A percentile compares a stretch with the other conserved stretches of the same genome.
These are phyloP conservation scores for Pristis pectinata DNA, from an alignment of 2,797 vertebrate genomes.

Conservation along the genomic window DNA sequence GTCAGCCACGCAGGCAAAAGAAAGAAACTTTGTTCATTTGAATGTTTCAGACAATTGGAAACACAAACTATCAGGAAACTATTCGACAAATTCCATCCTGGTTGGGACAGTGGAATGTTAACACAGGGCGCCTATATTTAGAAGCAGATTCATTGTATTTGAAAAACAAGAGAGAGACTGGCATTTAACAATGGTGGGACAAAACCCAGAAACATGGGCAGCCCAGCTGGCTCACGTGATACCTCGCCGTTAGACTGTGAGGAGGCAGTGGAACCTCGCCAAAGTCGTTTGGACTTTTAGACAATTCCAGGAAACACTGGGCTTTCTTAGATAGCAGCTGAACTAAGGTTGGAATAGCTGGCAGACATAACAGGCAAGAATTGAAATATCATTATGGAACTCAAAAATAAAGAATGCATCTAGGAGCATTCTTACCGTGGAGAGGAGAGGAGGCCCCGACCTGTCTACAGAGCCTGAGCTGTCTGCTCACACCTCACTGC, in stretches of 20 bases:
- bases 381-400: slow-evolving; percentile 17
- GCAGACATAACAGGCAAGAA: slow-evolving; percentile 70
- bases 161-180: slow-evolving; percentile 27
- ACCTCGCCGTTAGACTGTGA: not conserved
- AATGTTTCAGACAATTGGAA: slow-evolving; percentile 24
- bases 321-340: slow-evolving; percentile 71
- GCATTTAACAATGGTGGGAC: slow-evolving; percentile 31
- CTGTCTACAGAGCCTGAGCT: not conserved
- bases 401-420: not conserved
- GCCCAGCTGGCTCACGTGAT: slow-evolving; percentile 4
- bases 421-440: not conserved
- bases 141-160: slow-evolving; percentile 31
- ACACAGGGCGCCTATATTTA: slow-evolving; percentile 30
- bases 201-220: not conserved
- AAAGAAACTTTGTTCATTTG: slow-evolving; percentile 33
- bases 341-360: slow-evolving; percentile 68
- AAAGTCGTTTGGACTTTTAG: slow-evolving; percentile 37
- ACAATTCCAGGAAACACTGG: slow-evolving; percentile 76
- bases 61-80: slow-evolving; percentile 30
- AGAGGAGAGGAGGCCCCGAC: not conserved
- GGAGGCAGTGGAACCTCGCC: not conserved
- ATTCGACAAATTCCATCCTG: slow-evolving; percentile 30
- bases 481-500: not conserved
- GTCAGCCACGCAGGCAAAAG: not conserved
- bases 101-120: slow-evolving; percentile 15